Evolutionary conservation across 2,888 invertebrate species (phyloP).

Genomic region (Teinopalpus imperialis): DNA sequence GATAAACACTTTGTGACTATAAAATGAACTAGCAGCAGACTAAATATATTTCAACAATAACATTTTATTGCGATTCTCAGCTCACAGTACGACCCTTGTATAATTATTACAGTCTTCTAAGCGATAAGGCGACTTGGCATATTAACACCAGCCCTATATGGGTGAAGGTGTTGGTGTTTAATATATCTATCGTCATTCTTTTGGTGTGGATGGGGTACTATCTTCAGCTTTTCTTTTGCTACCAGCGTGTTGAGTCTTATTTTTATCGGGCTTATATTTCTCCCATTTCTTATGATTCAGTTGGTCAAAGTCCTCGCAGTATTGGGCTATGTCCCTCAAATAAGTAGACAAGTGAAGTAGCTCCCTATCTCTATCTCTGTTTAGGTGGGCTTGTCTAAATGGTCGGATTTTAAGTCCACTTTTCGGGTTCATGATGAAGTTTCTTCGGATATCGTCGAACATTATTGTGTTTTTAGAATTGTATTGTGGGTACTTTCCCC

Average conservation of each 20-base stretch:
- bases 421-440: conserved; percentile 98
- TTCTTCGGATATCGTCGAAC: conserved; percentile 97
- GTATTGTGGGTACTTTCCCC: conserved; percentile 96
- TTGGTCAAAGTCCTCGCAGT: conserved; percentile 90
- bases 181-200: conserved; percentile 58
- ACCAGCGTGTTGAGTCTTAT: conserved; percentile 51
- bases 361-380: conserved; percentile 92
- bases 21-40: conserved; percentile 18
- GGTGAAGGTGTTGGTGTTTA: not conserved
- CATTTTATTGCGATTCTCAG: conserved; percentile 24
- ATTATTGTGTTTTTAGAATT: conserved; percentile 96
- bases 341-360: conserved; percentile 90
- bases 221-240: conserved; percentile 77
- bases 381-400: conserved; percentile 94
- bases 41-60: conserved; percentile 18
- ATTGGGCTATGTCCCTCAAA: conserved; percentile 89
- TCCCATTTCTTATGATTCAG: conserved; percentile 97
- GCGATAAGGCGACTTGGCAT: conserved; percentile 36
- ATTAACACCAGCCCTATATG: not conserved
- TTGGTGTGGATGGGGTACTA: conserved; percentile 52
- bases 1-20: conserved; percentile 16
- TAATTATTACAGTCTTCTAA: conserved; percentile 40
- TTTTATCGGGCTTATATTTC: conserved; percentile 83
- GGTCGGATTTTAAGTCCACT: conserved; percentile 95
- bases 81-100: conserved; percentile 23